Evolutionary conservation across 1,140 invertebrate species (phyloP).

Genomic region (Drosophila ficusphila): DNA sequence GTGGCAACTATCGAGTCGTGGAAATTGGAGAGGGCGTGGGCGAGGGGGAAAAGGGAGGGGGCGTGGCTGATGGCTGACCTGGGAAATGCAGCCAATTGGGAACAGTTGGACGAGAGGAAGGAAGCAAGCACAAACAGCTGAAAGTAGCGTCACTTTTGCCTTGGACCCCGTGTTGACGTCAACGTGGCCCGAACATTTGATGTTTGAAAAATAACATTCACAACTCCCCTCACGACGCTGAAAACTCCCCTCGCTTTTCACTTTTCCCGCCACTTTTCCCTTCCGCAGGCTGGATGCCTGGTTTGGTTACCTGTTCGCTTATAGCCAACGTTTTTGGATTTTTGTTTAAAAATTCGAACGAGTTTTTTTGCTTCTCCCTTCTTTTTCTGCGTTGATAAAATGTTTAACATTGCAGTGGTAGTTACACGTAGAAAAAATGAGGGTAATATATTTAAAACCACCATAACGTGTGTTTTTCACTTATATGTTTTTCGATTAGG

Average conservation of each 20-base stretch:
- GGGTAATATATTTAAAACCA: too few species aligned
- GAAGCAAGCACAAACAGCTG: conserved; percentile 46
- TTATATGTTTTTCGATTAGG: too few species aligned
- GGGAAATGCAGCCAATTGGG: conserved; percentile 51
- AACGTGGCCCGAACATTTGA: conserved; percentile 51
- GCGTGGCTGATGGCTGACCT: conserved; percentile 29
- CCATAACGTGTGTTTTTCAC: too few species aligned
- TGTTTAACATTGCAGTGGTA: conserved; percentile 66
- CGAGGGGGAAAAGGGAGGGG: neutral
- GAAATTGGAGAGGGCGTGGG: neutral
- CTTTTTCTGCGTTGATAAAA: conserved; percentile 52
- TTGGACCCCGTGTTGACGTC: conserved; percentile 54
- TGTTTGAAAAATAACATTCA: conserved; percentile 56
- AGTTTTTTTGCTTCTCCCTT: conserved; percentile 28
- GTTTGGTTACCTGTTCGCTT: conserved; percentile 53
- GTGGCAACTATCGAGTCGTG: conserved; percentile 5
- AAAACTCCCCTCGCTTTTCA: neutral
- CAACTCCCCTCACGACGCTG: conserved; percentile 5
- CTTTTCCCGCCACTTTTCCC: neutral
- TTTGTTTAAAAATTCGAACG: conserved; percentile 50
- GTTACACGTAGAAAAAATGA: conserved; percentile 18
- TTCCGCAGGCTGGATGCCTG: conserved; percentile 26
- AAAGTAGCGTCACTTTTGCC: conserved; percentile 49
- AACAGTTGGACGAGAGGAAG: conserved; percentile 15
- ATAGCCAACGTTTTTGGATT: conserved; percentile 37